Evolutionary conservation across 2,113 vertebrate species (phyloP).

Genomic region (Xiphophorus couchianus): DNA sequence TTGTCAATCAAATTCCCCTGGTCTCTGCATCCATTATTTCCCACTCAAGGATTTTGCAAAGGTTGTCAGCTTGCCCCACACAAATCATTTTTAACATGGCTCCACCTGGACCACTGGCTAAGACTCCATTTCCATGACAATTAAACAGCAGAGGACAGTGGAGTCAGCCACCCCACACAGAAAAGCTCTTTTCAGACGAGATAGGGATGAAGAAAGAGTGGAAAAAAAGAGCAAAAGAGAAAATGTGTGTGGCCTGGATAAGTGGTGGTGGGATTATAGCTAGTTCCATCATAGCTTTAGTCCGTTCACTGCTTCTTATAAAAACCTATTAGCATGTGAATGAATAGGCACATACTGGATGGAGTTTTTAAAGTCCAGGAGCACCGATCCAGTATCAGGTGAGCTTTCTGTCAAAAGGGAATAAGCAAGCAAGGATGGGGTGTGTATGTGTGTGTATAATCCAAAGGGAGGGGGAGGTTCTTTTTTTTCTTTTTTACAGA

Average conservation of each 20-base stretch:
- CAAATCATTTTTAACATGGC: conserved; percentile 3
- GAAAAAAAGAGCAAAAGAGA: conserved; percentile 20
- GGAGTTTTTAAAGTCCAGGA: conserved; percentile 63
- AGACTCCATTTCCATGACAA: conserved; percentile 69
- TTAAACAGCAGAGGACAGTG: conserved; percentile 56
- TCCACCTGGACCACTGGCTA: conserved; percentile 23
- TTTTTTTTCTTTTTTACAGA: neutral
- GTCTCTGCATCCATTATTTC: conserved; percentile 33
- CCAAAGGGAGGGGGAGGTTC: neutral
- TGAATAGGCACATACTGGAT: conserved; percentile 63
- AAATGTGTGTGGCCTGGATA: conserved; percentile 57
- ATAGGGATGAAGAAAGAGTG: conserved; percentile 52
- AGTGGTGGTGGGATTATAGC: conserved; percentile 72
- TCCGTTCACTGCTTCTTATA: conserved; percentile 67
- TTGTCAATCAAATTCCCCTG: conserved; percentile 25
- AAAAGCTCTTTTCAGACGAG: conserved; percentile 45
- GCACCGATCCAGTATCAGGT: conserved; percentile 71
- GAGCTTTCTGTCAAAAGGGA: conserved; percentile 62
- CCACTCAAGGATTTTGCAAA: conserved; percentile 8
- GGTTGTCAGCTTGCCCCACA: conserved; percentile 5
- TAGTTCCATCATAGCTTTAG: conserved; percentile 70
- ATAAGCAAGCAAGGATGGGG: neutral
- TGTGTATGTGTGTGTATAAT: neutral
- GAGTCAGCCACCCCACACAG: conserved; percentile 50
- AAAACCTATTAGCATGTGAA: conserved; percentile 79